These are phyloP conservation scores for Pseudois nayaur DNA, from an alignment of 2,113 vertebrate species.

Conservation along the genomic window DNA sequence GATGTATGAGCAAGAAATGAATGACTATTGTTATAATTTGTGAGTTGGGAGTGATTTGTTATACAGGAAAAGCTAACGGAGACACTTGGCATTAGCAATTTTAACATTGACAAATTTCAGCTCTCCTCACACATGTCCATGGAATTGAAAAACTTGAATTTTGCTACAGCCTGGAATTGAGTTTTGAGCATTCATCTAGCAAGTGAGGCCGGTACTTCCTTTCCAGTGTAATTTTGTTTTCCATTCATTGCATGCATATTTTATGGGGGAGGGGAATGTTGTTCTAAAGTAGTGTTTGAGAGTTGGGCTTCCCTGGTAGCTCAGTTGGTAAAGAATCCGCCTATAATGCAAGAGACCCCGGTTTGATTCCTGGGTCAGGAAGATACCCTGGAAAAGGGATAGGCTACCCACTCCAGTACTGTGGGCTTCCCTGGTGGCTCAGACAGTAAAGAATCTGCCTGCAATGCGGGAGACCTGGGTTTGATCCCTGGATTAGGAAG, in stretches of 20 bases:
- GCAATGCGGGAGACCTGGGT: neutral
- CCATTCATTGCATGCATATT: neutral
- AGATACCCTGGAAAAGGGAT: neutral
- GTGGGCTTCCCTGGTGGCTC: neutral
- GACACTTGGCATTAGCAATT: neutral
- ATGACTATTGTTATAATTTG: neutral
- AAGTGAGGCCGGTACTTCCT: neutral
- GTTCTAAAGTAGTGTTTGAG: slow-evolving; percentile 15
- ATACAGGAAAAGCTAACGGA: neutral
- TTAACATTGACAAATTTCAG: slow-evolving; percentile 15
- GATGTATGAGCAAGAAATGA: neutral
- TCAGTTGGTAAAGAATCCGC: neutral
- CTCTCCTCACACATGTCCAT: neutral
- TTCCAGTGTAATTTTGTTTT: slow-evolving; percentile 4
- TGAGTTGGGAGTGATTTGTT: neutral
- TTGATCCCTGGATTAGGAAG: neutral
- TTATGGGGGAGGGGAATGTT: neutral
- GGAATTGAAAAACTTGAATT: slow-evolving; percentile 40
- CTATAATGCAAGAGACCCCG: neutral
- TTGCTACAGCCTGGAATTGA: slow-evolving; percentile 38
- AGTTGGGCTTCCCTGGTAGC: neutral
- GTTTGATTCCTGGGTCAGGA: neutral
- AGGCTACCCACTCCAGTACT: neutral
- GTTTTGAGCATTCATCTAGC: neutral
- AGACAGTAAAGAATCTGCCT: neutral